Evolutionary conservation across 2,888 invertebrate genomes (phyloP).

Genomic region (Metalampra italica): DNA sequence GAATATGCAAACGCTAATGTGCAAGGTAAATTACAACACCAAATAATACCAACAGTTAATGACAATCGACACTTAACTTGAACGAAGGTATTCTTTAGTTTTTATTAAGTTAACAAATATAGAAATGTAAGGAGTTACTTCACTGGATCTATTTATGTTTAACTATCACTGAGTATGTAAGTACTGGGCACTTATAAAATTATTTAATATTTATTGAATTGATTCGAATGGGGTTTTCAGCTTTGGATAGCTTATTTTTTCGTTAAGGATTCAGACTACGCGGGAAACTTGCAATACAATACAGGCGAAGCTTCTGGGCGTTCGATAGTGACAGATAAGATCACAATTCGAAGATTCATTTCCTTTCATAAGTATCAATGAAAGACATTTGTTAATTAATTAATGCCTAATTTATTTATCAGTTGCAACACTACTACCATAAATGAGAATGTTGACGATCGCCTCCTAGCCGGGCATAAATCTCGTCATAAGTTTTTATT

Average conservation of each 20-base stretch:
- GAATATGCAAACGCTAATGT: constrained; percentile 30
- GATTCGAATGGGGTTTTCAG: too few species aligned
- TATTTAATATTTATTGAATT: too few species aligned
- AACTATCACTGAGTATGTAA: too few species aligned
- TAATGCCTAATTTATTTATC: constrained; percentile 39
- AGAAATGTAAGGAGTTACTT: too few species aligned
- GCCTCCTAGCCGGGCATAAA: constrained; percentile 59
- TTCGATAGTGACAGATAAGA: background rate
- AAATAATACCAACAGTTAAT: constrained; percentile 18
- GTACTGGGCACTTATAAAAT: too few species aligned
- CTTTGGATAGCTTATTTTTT: too few species aligned
- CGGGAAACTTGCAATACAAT: too few species aligned
- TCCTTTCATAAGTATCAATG: background rate
- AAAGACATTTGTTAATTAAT: constrained; percentile 26
- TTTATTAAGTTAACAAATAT: too few species aligned
- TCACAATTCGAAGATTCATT: background rate
- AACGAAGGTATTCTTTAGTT: constrained; percentile 9
- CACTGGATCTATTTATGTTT: too few species aligned
- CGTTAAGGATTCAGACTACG: too few species aligned
- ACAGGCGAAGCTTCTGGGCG: too few species aligned
- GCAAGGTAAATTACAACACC: constrained; percentile 31
- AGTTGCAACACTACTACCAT: constrained; percentile 52
- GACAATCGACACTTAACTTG: constrained; percentile 19
- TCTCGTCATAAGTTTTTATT: constrained; percentile 63
- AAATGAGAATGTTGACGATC: constrained; percentile 46